Evolutionary conservation across 2,113 vertebrate species (phyloP).

Genomic region (Platycercus adscitus): DNA sequence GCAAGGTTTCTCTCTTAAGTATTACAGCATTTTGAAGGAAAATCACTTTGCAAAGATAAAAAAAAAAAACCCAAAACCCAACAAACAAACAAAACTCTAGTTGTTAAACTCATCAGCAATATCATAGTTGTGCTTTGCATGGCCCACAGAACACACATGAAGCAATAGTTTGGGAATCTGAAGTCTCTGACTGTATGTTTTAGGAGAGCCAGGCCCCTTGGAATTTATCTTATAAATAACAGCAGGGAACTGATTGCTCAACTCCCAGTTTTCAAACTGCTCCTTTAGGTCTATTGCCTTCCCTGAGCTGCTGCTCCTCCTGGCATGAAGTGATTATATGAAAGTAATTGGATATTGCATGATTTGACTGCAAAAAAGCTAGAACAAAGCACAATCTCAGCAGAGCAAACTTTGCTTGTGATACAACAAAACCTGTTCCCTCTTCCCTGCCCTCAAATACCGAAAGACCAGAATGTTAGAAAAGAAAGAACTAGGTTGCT

Average conservation of each 20-base stretch:
- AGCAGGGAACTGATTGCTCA: not conserved
- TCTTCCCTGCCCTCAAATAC: not conserved
- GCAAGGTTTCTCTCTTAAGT: not conserved
- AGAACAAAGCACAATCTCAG: not conserved
- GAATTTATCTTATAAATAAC: not conserved
- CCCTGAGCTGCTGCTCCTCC: not conserved
- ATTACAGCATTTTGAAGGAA: not conserved
- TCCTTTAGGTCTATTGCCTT: not conserved
- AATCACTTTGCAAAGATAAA: rapidly evolving
- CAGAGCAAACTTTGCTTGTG: not conserved
- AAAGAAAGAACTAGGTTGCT: constrained; percentile 13
- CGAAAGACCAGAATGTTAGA: not conserved
- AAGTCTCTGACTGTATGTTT: not conserved
- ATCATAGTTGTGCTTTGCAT: rapidly evolving
- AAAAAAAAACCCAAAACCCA: not conserved
- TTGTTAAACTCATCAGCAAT: not conserved
- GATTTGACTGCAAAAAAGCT: not conserved
- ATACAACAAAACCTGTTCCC: not conserved
- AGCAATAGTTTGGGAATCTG: not conserved
- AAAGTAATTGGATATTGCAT: not conserved
- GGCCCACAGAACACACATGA: not conserved
- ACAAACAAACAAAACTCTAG: not conserved
- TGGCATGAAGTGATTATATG: not conserved
- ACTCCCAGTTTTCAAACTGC: not conserved
- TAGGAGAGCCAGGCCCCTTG: not conserved